Evolutionary conservation across 2,888 invertebrate genomes (phyloP).

Genomic region (Lasioglossum zephyrum): DNA sequence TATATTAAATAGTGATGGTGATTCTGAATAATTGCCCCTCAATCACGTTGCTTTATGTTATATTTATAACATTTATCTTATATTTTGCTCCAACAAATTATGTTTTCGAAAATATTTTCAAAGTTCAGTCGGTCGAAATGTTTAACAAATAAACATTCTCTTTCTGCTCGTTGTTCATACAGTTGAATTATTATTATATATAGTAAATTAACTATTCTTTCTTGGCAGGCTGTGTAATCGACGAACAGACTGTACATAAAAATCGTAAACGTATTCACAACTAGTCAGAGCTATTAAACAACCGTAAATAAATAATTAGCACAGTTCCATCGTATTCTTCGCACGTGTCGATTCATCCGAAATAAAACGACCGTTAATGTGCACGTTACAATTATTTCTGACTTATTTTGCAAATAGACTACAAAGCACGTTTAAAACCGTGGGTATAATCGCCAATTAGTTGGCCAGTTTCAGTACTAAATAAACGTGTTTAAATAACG

Average conservation of each 20-base stretch:
- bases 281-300: background rate
- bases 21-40: too few relatives aligned
- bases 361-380: background rate
- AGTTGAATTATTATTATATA: too few relatives aligned
- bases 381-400: background rate
- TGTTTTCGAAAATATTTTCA: background rate
- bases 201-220: background rate
- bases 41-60: too few relatives aligned
- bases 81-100: background rate
- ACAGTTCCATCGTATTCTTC: background rate
- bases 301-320: background rate
- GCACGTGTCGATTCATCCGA: background rate
- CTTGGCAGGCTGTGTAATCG: background rate
- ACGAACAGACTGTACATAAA: background rate
- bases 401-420: background rate
- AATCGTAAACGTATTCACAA: background rate
- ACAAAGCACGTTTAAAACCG: background rate
- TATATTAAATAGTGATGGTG: too few relatives aligned
- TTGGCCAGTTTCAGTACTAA: conserved; percentile 39
- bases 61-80: too few relatives aligned
- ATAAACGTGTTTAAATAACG: conserved; percentile 67
- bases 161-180: background rate
- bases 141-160: background rate
- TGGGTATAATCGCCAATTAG: conserved; percentile 11
- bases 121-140: background rate